A percentile compares a stretch with the other conserved stretches of the same genome.
Evolutionary conservation across 2,113 vertebrate species (phyloP).

Genomic region (Forbesichthys papilliferus): DNA sequence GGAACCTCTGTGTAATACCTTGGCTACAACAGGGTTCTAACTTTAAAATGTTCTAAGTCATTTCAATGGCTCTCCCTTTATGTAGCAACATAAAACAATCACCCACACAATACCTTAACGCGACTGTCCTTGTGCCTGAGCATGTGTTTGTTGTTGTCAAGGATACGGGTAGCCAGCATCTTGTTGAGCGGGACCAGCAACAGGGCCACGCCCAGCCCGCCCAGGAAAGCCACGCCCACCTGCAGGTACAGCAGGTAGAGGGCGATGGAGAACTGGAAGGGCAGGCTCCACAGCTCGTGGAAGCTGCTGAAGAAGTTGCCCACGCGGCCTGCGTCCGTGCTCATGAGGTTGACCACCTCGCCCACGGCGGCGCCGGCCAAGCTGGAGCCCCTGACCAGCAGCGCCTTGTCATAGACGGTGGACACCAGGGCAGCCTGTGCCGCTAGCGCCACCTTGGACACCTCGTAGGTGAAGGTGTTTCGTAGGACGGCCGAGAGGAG

Average conservation of each 20-base stretch:
- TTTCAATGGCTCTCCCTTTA: too few species aligned
- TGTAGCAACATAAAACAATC: not conserved
- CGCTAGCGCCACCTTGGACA: conserved; percentile 83
- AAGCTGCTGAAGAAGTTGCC: conserved; percentile 90
- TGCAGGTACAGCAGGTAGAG: conserved; percentile 92
- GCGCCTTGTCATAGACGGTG: conserved; percentile 84
- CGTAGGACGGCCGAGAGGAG: conserved; percentile 80
- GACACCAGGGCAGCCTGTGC: conserved; percentile 81
- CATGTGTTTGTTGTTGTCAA: conserved; percentile 86
- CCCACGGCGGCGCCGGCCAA: conserved; percentile 78
- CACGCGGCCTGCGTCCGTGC: conserved; percentile 85
- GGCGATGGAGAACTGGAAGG: conserved; percentile 83
- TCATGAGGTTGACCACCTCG: conserved; percentile 92
- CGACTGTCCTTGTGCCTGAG: conserved; percentile 86
- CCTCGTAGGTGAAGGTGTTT: conserved; percentile 85
- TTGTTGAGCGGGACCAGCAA: conserved; percentile 93
- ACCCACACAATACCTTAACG: conserved; percentile 82
- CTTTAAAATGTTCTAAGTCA: too few species aligned
- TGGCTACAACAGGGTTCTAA: too few species aligned
- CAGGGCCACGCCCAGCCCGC: conserved; percentile 83
- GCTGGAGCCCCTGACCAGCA: conserved; percentile 78
- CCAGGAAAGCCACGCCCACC: conserved; percentile 89
- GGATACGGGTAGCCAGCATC: conserved; percentile 84
- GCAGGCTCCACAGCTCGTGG: conserved; percentile 93
- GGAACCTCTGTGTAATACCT: too few species aligned